Evolutionary conservation across 2,888 invertebrate species (phyloP).

Genomic region (Philaethria dido): DNA sequence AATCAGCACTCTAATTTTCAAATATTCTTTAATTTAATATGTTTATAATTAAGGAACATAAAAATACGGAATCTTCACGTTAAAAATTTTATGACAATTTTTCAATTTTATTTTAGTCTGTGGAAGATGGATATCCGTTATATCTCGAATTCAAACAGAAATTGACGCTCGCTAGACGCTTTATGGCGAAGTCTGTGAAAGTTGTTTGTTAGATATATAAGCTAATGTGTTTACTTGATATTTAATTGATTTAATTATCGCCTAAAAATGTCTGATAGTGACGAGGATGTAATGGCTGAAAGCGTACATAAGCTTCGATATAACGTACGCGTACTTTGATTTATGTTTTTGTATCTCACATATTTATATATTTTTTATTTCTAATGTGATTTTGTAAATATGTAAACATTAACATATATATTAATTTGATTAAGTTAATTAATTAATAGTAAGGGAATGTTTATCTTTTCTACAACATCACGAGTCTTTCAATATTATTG

Average conservation of each 20-base stretch:
- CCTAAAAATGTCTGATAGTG: conserved; percentile 59
- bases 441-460: too few relatives aligned
- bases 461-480: not conserved
- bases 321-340: conserved; percentile 53
- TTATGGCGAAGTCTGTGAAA: conserved; percentile 24
- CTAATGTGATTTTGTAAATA: not conserved
- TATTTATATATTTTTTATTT: not conserved
- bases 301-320: conserved; percentile 56
- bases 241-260: not conserved
- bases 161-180: conserved; percentile 32
- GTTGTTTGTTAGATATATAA: not conserved
- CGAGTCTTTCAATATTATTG: not conserved
- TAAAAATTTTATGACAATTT: not conserved
- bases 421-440: too few relatives aligned
- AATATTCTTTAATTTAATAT: too few relatives aligned
- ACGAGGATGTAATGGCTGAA: conserved; percentile 56
- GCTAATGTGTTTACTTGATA: not conserved
- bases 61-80: not conserved
- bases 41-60: not conserved
- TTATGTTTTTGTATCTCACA: not conserved
- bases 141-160: conserved; percentile 18
- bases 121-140: conserved; percentile 13
- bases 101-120: conserved; percentile 5
- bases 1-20: too few relatives aligned
- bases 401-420: too few relatives aligned